Percentiles rank a stretch among this genome's conserved stretches.
phyloP scores from a whole-genome alignment of 2,797 vertebrate genomes.

The Tangara arthus region DNA sequence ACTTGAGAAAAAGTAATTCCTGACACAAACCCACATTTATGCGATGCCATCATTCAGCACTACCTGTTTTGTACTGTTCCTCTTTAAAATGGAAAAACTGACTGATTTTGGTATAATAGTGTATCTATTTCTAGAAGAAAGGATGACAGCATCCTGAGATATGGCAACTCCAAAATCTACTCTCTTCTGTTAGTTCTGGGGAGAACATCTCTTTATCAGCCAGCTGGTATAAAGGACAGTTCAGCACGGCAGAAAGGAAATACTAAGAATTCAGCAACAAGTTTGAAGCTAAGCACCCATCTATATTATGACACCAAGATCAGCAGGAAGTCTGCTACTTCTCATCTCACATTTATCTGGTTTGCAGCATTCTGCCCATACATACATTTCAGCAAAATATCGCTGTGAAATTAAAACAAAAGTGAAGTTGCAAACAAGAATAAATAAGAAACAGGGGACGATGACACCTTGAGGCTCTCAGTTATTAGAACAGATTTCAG shows the following conservation, averaged over 20 bases:
- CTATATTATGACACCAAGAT: background rate
- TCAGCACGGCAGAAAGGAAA: background rate
- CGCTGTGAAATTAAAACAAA: background rate
- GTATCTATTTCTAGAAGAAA: background rate
- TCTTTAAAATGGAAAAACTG: background rate
- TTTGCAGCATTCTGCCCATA: background rate
- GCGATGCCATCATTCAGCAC: background rate
- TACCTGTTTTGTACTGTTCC: background rate
- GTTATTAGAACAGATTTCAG: background rate
- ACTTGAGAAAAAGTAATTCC: background rate
- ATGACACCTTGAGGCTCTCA: background rate
- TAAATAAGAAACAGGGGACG: background rate
- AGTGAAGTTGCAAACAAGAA: background rate
- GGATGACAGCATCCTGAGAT: background rate
- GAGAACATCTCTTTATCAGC: background rate
- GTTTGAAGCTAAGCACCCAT: background rate
- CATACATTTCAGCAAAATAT: background rate
- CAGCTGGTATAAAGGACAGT: background rate
- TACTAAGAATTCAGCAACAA: background rate
- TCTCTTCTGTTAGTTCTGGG: background rate
- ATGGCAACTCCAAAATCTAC: background rate
- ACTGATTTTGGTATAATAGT: background rate
- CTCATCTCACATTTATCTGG: background rate
- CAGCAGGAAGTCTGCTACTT: background rate
- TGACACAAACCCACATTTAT: background rate